Evolutionary conservation across 2,797 vertebrate species (phyloP).

Genomic region (Tokudaia tokunoshimensis): DNA sequence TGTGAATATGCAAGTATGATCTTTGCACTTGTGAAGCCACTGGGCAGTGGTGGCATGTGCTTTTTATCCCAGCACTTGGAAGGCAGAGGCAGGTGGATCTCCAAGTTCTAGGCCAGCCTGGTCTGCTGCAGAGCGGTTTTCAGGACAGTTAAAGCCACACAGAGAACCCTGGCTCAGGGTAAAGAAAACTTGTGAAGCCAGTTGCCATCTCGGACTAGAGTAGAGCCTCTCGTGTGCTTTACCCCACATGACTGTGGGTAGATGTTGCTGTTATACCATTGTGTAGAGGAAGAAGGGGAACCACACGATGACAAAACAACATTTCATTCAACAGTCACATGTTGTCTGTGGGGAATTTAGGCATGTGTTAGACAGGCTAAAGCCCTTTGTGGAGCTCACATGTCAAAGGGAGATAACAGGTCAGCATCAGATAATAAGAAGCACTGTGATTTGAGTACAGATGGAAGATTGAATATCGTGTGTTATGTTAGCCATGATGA

Average conservation of each 20-base stretch:
- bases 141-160: neutral
- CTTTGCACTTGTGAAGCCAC: neutral
- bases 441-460: neutral
- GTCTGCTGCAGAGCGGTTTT: neutral
- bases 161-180: neutral
- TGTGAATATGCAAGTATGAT: neutral
- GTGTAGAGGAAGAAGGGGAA: neutral
- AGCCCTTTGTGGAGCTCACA: neutral
- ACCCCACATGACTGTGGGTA: accelerated
- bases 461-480: neutral
- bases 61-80: neutral
- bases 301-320: neutral
- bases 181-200: neutral
- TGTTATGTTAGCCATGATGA: neutral
- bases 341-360: neutral
- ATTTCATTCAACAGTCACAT: neutral
- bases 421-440: neutral
- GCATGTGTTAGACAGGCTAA: neutral
- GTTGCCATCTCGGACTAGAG: no score
- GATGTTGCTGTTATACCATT: neutral
- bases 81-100: neutral
- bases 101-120: neutral
- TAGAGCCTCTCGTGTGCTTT: neutral
- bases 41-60: neutral
- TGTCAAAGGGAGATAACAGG: neutral